Evolutionary conservation across 1,140 invertebrate genomes (phyloP).

Genomic region (Nasonia vitripennis): DNA sequence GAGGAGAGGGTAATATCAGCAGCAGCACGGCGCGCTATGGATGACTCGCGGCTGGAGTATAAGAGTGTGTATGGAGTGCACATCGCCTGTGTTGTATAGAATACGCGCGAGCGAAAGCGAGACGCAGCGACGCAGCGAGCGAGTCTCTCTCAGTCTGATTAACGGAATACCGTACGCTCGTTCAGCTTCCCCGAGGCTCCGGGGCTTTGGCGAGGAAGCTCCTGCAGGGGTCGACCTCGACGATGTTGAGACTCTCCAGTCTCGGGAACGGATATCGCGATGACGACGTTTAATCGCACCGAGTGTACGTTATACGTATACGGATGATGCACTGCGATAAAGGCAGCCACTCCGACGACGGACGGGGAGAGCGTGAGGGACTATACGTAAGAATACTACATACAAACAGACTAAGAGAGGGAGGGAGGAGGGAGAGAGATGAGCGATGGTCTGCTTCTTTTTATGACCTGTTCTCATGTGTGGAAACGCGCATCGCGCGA

Average conservation of each 20-base stretch:
- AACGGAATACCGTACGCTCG: slow-evolving; percentile 21
- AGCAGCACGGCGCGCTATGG: background rate
- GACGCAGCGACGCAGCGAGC: background rate
- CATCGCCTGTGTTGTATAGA: background rate
- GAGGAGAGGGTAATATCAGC: background rate
- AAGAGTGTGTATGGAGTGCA: background rate
- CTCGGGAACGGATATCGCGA: too few species aligned
- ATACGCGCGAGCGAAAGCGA: slow-evolving; percentile 4
- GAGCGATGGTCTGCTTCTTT: slow-evolving; percentile 36
- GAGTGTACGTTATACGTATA: background rate
- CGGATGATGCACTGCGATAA: too few species aligned
- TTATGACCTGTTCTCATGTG: slow-evolving; percentile 48
- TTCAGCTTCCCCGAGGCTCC: background rate
- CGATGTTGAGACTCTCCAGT: background rate
- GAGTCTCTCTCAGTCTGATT: slow-evolving; percentile 1
- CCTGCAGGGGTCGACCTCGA: background rate
- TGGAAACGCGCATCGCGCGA: slow-evolving; percentile 17
- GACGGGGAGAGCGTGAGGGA: background rate
- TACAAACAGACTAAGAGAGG: slow-evolving; percentile 2
- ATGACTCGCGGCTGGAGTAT: background rate
- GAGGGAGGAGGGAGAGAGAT: background rate
- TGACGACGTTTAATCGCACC: background rate
- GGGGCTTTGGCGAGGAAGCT: background rate
- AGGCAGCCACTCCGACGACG: background rate
- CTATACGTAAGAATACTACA: slow-evolving; percentile 30